Percentiles rank a stretch among this genome's conserved stretches.
Conservation (phyloP, 2,797 vertebrate genomes). For the Leptoclinus maculatus region DNA sequence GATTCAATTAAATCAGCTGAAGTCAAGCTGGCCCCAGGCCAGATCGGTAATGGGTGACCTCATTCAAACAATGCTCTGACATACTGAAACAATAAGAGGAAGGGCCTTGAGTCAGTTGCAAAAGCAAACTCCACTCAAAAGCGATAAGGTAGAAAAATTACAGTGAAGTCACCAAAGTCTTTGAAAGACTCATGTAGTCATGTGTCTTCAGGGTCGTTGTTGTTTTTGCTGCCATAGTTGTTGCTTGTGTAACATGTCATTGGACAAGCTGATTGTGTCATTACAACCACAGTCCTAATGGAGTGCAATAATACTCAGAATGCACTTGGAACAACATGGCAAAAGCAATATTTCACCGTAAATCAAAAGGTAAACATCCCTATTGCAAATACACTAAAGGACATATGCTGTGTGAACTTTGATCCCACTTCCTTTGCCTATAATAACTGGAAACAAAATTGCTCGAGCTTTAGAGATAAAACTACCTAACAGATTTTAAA, state of each 20-base stretch:
- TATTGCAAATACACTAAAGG: slow-evolving; percentile 5
- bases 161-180: slow-evolving; percentile 69
- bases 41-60: slow-evolving; percentile 85
- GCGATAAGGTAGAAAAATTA: slow-evolving; percentile 80
- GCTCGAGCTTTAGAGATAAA: slow-evolving; percentile 42
- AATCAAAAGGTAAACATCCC: slow-evolving; percentile 28
- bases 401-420: slow-evolving; percentile 36
- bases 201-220: slow-evolving; percentile 42
- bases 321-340: neutral
- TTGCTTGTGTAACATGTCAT: slow-evolving; percentile 23
- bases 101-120: slow-evolving; percentile 80
- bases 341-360: slow-evolving; percentile 2
- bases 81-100: slow-evolving; percentile 87
- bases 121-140: slow-evolving; percentile 79
- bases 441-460: slow-evolving; percentile 54
- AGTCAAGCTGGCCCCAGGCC: slow-evolving; percentile 82
- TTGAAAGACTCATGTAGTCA: slow-evolving; percentile 56
- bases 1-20: slow-evolving; percentile 86
- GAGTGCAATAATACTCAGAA: neutral
- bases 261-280: neutral
- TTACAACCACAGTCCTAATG: neutral
- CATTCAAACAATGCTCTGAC: slow-evolving; percentile 86
- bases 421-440: slow-evolving; percentile 31
- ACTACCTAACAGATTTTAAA: slow-evolving; percentile 54
- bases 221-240: slow-evolving; percentile 15